phyloP scores from a whole-genome alignment of 2,797 vertebrate genomes.

The Protosalanx chinensis region DNA sequence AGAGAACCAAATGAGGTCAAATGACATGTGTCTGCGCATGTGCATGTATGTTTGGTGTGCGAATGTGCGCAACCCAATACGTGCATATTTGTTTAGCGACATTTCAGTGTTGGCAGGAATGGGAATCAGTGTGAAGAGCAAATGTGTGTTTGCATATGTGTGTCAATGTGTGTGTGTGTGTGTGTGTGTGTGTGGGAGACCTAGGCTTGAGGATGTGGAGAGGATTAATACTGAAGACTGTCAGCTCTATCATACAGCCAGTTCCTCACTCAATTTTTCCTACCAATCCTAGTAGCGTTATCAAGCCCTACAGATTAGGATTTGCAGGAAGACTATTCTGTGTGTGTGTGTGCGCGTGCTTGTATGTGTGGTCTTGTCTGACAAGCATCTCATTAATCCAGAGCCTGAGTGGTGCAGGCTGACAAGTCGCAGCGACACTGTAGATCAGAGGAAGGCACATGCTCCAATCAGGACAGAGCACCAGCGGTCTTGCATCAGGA shows the following conservation, averaged over 20 bases:
- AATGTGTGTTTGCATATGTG: too few species aligned
- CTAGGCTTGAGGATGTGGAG: slow-evolving; percentile 8
- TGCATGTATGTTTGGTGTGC: neutral
- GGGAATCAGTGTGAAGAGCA: neutral
- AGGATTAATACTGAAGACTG: slow-evolving; percentile 26
- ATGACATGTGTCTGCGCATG: neutral
- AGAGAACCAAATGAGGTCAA: slow-evolving; percentile 7
- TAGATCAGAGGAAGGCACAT: neutral
- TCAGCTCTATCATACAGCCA: slow-evolving; percentile 24
- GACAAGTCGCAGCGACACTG: slow-evolving; percentile 40
- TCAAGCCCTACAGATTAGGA: slow-evolving; percentile 22
- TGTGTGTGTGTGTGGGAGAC: neutral
- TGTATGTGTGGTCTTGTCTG: slow-evolving; percentile 22
- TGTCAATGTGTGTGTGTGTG: neutral
- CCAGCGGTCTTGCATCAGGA: slow-evolving; percentile 23
- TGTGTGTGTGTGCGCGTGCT: neutral
- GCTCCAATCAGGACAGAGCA: slow-evolving; percentile 30
- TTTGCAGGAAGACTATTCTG: neutral
- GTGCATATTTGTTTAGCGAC: neutral
- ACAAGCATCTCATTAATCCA: slow-evolving; percentile 46
- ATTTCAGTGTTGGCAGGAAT: too few species aligned
- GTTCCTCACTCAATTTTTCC: slow-evolving; percentile 23
- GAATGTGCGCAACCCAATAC: neutral
- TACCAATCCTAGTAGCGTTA: slow-evolving; percentile 10
- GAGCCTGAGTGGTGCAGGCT: slow-evolving; percentile 34